Base-by-base conservation (phyloP, 2,113 vertebrate species). In the Psephotus haematonotus region DNA sequence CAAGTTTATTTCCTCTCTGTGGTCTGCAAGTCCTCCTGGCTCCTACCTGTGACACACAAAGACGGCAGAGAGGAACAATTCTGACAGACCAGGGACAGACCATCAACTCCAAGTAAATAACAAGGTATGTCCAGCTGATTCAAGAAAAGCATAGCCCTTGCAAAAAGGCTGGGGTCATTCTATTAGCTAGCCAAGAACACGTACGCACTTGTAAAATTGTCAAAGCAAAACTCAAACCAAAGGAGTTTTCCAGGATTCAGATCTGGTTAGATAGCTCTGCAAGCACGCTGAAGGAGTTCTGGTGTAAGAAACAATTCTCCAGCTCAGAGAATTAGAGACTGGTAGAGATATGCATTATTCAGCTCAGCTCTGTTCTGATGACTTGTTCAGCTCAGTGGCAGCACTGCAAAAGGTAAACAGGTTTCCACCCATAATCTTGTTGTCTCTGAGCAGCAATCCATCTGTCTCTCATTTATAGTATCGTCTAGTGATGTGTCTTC, bases 361-460 rank as follows among this genome's bases (percentile, higher is more conserved):
- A 96, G 72, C 18, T 70, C 76, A 53, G n/a, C 72, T 91, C 74
- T 95, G 57, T 88, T 86, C 82, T 77, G 60, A 71, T 81, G 75
- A 82, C 79, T 91, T 91, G 82, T 77, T 95, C 76, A 92, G 77
- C 59, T 72, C 12, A 6, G 62, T 2, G 28, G 59, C 87, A 78
- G 82, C 81, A 79, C 82, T 88, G 71, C 57, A 96, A 95, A 97
- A 96, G 49, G 83, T 87, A 96, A 93, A 96, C 55, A 91, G 68
- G 65, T 95, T 96, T 95, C 82, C 79, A 74, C 31, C 68, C 65
- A 84, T 83, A 53, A 68, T 94, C 84, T 91, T 64, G 43, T 91
- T 96, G 70, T 88, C 94, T 93, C 68, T 88, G 91, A 93, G 86
- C 95, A 95, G 85, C 86, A 96, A 94, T 74, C 82, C 97, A 96